Evolutionary conservation across 2,797 vertebrate species (phyloP), one percentile per base, ranked within the genome.

Genomic region (Crenichthys baileyi): DNA sequence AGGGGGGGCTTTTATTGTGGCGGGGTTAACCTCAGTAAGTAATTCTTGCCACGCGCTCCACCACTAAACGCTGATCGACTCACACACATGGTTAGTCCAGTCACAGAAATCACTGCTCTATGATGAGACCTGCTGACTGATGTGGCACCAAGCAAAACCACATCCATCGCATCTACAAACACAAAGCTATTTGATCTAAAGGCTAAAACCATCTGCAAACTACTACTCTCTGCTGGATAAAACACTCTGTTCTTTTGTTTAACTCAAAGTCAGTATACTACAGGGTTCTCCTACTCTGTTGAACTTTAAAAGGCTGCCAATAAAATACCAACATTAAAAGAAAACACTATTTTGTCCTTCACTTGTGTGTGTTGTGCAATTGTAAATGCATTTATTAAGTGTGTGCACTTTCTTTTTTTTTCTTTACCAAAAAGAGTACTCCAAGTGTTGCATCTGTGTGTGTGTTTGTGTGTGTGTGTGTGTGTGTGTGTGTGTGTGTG

Each of bases 1-100:
- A 18, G 41, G 9, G 2, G 29, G 65, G 61, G 80, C 76, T 88
- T 87, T 85, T 88, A 85, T 80, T 84, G 85, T 87, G 89, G 83
- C 44, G 51, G 73, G 79, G 78, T 70, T 61, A 75, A 87, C 87
- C 83, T 75, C 80, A 79, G 75, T 68, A 75, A 86, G 79, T 75
- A 78, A 65, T 71, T 81, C 68, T 79, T 77, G 83, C 84, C 87
- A 85, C 82, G 61, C 36, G 79, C 73, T 46, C 8, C 73, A 65
- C 50, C 12, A 11, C 44, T 46, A 70, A 63, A 76, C 4, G 58
- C 46, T n/a, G 61, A 82, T 20, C 44, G 70, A 72, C 72, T 70
- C 75, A 74, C 72, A 29, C 44, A 13, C 51, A 29, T 18, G 48
- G 51, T 18, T 50, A 2, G 41, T 70, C 51, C 53, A 74, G 63